Conservation (phyloP, 2,797 vertebrate genomes). For the Vireo griseus region DNA sequence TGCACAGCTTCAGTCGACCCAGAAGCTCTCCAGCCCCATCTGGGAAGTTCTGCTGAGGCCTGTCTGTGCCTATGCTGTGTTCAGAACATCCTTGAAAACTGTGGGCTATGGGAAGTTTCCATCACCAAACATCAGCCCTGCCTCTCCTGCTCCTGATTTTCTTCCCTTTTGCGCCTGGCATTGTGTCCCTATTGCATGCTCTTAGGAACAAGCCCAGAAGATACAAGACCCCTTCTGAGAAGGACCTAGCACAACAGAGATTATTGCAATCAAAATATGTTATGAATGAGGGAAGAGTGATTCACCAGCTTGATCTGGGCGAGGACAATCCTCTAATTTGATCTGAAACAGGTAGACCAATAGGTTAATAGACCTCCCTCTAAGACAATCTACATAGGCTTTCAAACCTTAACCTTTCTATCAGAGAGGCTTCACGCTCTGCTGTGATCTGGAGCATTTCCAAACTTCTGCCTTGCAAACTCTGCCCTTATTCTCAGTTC, state of each 20-base stretch:
- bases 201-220: not conserved
- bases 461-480: not conserved
- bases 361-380: not conserved
- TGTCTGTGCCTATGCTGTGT: fast-evolving
- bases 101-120: fast-evolving
- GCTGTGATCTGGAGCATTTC: not conserved
- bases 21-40: not conserved
- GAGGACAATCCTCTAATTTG: not conserved
- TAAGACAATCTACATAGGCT: not conserved
- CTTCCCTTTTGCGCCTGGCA: not conserved
- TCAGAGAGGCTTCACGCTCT: not conserved
- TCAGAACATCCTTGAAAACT: not conserved
- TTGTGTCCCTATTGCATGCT: not conserved
- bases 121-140: not conserved
- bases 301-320: not conserved
- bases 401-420: not conserved
- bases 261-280: not conserved
- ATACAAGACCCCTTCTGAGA: not conserved
- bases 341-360: not conserved
- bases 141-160: not conserved
- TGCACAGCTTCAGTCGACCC: not conserved
- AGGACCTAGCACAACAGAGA: fast-evolving
- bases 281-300: not conserved
- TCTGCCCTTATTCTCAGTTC: not conserved
- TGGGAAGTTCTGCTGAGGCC: not conserved